Evolutionary conservation across 1,140 invertebrate species (phyloP), one percentile per base, ranked within the genome.

Genomic region (Zaprionus capensis): DNA sequence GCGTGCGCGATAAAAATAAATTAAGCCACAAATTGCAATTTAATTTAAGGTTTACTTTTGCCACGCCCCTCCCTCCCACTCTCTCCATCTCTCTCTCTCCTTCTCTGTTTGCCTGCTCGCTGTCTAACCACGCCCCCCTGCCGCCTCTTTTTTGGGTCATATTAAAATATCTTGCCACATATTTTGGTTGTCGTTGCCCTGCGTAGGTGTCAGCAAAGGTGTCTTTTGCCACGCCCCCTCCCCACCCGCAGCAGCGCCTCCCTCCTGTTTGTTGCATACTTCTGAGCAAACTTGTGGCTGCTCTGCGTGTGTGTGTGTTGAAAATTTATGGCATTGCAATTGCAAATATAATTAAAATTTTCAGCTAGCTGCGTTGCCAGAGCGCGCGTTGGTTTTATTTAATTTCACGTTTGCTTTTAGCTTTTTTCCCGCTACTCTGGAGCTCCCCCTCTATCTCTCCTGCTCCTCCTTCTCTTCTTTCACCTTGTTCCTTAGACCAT

Each of bases 21-120:
- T 91, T 91, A 91, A 91, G 88, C 88, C 88, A 91, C 88, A 91
- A 91, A 91, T 91, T 90, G 88, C 88, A 91, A 91, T 91, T 91
- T 91, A 91, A 91, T 91, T 91, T 91, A 91, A 91, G 85, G 85
- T 88, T 88, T 88, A 79, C 78, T 78, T 88, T 84, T 66, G 38
- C 66, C 61, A 46, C 28, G 24, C 36, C 34, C 41, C 58, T n/a
- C 36, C 4, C 22, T 6, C 14, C 17, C 17, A 15, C 38, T 4
- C 36, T 31, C 36, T 11, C n/a, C 4, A 6, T 7, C 38, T 41
- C 38, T n/a, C 4, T 7, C 15, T n/a, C 5, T 44, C 12, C n/a
- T 5, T 2, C 53, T 31, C 26, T n/a, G 5, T 41, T 38, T 9
- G 28, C 20, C 17, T 24, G 41, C 31, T 46, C 38, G 67, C 34